Evolutionary conservation across 2,888 invertebrate species (phyloP), one percentile per base, ranked within the genome.

Genomic region (Cylloceria caligata): DNA sequence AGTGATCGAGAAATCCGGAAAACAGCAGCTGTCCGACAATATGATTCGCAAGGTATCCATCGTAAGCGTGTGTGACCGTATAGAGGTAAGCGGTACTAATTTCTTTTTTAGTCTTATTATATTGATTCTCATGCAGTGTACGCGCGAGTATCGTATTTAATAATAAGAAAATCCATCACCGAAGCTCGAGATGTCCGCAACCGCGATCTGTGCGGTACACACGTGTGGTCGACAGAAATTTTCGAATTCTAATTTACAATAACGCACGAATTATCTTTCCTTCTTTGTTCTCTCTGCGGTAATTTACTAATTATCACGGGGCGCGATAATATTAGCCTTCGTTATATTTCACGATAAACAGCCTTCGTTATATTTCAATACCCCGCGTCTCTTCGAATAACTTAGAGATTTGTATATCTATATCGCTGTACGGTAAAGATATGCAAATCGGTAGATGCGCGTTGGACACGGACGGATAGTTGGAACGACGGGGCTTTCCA

Each of bases 31-130:
- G 6, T 19, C 19, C 16, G 65, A 45, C 16, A 67, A 62, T 16
- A 60, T 30, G 47, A 81, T 42, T 80, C 62, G 47, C 19, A 49
- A 39, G 2, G 64, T 82, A 49, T 87, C 87, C 6, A 55, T 76
- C 55, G 72, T 83, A 34, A 80, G 74, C 74, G 67, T 90, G 13
- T 85, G 82, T 4, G 83, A 86, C 55, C 85, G 85, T 16, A 86
- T 90, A 84, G 85, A 89, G 87, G 90, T 89, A 60, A 64, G 81
- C 27, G 24, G 68, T 69, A 42, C 30, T 13, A 36, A 11, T 60
- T 52, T 69, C 34, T 57, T 27, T 27, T 34, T 39, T 11, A n/a
- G 2, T 36, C 52, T 45, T n/a, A 6, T 74, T 42, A 24, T 62
- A 72, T 67, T 27, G 30, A 57, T 19, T 57, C 21, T 30, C 24